Evolutionary conservation across 2,888 invertebrate genomes (phyloP), one percentile per base, ranked within the genome.

Genomic region (Anodontia alba): DNA sequence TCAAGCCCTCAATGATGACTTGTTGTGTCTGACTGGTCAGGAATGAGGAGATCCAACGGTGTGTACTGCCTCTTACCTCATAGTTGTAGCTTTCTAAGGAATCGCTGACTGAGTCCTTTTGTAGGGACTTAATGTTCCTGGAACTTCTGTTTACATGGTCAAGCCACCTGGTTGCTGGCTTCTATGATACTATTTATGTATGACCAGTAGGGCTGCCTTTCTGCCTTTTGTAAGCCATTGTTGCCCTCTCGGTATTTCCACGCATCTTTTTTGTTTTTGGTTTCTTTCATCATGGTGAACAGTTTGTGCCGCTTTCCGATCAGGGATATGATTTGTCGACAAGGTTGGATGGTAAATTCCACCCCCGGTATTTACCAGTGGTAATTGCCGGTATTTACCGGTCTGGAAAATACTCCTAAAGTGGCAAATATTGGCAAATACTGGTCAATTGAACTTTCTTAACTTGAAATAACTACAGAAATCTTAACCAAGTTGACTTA

Each of bases 371-470:
- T 54, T 26, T 54, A 54, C 54, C 54, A 54, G 54, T 54, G 54
- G 54, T 23, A 54, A 23, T 54, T 54, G 23, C 54, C 26, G 54
- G 54, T 54, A 54, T 54, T 54, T 54, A 23, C 54, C 8, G 54
- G 54, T 7, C 23, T 54, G 26, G 54, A 23, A 54, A 54, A 54
- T 54, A 54, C 23, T 23, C 7, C 23, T 26, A 2, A 54, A 54
- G 54, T 54, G 54, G 54, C 23, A 54, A 54, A 54, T 54, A 54
- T 7, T 54, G 54, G 54, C 54, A 54, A 26, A 54, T 54, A 54
- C 54, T 54, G 54, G 26, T 26, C 2, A 26, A 54, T 54, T 8
- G 23, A 26, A 54, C 15, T 54, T n/a, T n/a, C n/a, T 54, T 54
- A 8, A 8, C 54, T 26, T 23, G 7, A 26, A 26, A 54, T 23